Percentiles rank a stretch among this genome's conserved stretches.
Conservation (phyloP, 2,113 vertebrate genomes). For the Astur gentilis region DNA sequence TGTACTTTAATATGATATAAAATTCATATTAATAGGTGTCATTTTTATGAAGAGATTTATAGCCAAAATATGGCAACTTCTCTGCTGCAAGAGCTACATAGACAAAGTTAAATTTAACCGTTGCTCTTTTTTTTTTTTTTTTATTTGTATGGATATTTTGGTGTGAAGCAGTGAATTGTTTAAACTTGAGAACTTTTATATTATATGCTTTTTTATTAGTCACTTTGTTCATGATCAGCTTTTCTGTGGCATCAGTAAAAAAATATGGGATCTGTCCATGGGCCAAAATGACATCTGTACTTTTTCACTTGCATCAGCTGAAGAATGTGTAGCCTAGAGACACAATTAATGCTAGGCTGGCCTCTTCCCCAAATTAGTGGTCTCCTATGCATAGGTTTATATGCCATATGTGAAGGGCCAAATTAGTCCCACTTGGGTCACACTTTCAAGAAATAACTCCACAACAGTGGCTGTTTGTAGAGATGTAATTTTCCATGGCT, state of each 20-base stretch:
- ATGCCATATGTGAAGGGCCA: slow-evolving; percentile 9
- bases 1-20: slow-evolving; percentile 37
- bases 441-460: slow-evolving; percentile 3
- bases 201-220: neutral
- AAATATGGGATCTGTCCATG: neutral
- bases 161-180: slow-evolving; percentile 10
- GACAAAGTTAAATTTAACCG: neutral
- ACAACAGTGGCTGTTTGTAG: slow-evolving; percentile 15
- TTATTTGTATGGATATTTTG: neutral
- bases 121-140: neutral
- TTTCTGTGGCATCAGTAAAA: slow-evolving; percentile 36
- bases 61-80: slow-evolving; percentile 2
- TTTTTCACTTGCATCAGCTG: slow-evolving; percentile 42
- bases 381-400: slow-evolving; percentile 35
- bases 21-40: slow-evolving; percentile 44
- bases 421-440: slow-evolving; percentile 19
- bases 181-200: slow-evolving; percentile 20
- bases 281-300: slow-evolving; percentile 52
- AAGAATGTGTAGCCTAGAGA: slow-evolving; percentile 61
- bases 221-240: neutral
- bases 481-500: slow-evolving; percentile 23
- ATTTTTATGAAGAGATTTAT: slow-evolving; percentile 49
- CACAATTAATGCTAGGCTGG: slow-evolving; percentile 43
- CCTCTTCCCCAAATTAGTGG: slow-evolving; percentile 12
- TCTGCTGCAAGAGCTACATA: neutral